A percentile compares a stretch with the other conserved stretches of the same genome.
Evolutionary conservation across 2,113 vertebrate species (phyloP).

Genomic region (Paralichthys olivaceus): DNA sequence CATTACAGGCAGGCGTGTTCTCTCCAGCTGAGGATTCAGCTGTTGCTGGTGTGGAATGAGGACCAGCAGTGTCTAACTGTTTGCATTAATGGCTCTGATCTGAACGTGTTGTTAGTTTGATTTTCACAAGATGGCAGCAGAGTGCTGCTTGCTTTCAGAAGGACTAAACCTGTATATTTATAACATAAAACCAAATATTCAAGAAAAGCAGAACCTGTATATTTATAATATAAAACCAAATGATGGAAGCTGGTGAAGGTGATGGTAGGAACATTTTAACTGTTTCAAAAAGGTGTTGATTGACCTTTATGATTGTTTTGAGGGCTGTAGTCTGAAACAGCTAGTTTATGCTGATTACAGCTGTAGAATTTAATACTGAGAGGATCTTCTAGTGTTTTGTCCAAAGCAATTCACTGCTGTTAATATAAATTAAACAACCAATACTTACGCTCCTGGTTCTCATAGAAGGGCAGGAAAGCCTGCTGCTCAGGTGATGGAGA

Average conservation of each 20-base stretch:
- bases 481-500: slow-evolving; percentile 52
- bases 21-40: neutral
- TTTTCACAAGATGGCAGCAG: slow-evolving; percentile 69
- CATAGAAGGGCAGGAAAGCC: slow-evolving; percentile 82
- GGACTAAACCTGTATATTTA: neutral
- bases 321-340: too few species aligned
- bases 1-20: neutral
- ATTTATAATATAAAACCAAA: too few species aligned
- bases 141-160: neutral
- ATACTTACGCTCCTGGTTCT: slow-evolving; percentile 88
- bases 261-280: too few species aligned
- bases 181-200: too few species aligned
- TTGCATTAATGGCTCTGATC: neutral
- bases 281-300: too few species aligned
- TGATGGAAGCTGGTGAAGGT: too few species aligned
- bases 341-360: too few species aligned
- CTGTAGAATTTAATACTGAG: too few species aligned
- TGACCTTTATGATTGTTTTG: too few species aligned
- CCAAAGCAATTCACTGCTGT: too few species aligned
- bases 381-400: too few species aligned
- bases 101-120: neutral
- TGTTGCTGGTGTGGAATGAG: neutral
- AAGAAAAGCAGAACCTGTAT: too few species aligned
- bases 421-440: neutral
- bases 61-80: neutral